phyloP scores from a whole-genome alignment of 1,140 invertebrate genomes.

The Mya arenaria region DNA sequence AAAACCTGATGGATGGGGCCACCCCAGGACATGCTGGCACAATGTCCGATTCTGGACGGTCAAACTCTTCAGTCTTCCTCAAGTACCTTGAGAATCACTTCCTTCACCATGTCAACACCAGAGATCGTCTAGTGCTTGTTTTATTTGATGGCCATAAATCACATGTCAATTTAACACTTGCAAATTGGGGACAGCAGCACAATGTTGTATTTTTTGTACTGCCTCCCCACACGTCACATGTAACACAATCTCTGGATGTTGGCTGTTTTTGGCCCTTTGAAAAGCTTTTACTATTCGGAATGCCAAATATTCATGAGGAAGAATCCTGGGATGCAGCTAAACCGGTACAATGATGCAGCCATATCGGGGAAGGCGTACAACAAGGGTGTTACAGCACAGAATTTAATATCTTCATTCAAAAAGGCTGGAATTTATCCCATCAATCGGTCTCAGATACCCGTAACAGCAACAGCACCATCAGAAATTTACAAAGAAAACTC shows the following conservation, averaged over 20 bases:
- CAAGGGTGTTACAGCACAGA: not conserved
- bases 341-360: not conserved
- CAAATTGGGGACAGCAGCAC: conserved; percentile 46
- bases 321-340: not conserved
- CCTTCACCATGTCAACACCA: conserved; percentile 32
- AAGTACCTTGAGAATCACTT: conserved; percentile 39
- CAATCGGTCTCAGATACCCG: no score
- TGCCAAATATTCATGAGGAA: conserved; percentile 1
- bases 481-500: no score
- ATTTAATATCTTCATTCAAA: conserved; percentile 28
- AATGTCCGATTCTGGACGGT: conserved; percentile 43
- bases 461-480: no score
- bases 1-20: conserved; percentile 53
- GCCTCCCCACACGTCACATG: conserved; percentile 63
- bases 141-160: conserved; percentile 80
- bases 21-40: conserved; percentile 8
- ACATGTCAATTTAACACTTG: conserved; percentile 29
- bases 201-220: conserved; percentile 61
- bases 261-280: conserved; percentile 61
- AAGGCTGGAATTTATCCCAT: conserved; percentile 51
- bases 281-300: conserved; percentile 23
- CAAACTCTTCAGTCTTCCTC: conserved; percentile 18
- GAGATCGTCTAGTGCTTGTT: conserved; percentile 76
- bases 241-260: conserved; percentile 57
- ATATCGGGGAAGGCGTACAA: conserved; percentile 13